Conservation (phyloP, 2,888 invertebrate species). For the Melanargia galathea region DNA sequence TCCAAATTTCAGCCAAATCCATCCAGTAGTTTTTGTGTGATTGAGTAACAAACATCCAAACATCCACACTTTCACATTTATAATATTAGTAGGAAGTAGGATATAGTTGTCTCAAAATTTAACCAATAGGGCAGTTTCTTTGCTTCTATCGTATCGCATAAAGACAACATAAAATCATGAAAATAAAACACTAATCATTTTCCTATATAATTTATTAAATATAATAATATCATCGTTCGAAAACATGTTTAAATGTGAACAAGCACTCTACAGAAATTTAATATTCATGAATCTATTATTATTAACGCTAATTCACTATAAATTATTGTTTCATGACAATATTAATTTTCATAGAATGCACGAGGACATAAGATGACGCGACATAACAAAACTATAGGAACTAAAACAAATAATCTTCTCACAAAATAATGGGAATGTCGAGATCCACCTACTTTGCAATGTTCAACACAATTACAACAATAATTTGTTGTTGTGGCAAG, state of each 20-base stretch:
- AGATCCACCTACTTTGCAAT: slow-evolving; percentile 53
- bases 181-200: slow-evolving; percentile 35
- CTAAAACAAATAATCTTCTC: slow-evolving; percentile 58
- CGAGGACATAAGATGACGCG: slow-evolving; percentile 50
- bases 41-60: no score
- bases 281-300: slow-evolving; percentile 26
- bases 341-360: slow-evolving; percentile 46
- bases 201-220: slow-evolving; percentile 42
- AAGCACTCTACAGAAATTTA: slow-evolving; percentile 38
- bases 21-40: no score
- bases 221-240: slow-evolving; percentile 40
- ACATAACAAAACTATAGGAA: slow-evolving; percentile 52
- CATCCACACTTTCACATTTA: no score
- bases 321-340: slow-evolving; percentile 29
- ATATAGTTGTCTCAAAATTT: no score
- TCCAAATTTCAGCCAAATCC: no score
- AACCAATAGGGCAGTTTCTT: no score
- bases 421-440: slow-evolving; percentile 73
- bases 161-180: background rate
- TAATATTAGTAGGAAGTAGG: no score
- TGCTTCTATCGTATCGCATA: no score
- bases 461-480: slow-evolving; percentile 53
- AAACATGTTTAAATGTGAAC: slow-evolving; percentile 33
- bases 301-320: slow-evolving; percentile 30
- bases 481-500: slow-evolving; percentile 5